Percentiles rank a stretch among this genome's conserved stretches.
Evolutionary conservation across 2,797 vertebrate species (phyloP).

Genomic region (Halcyon leucocephala): DNA sequence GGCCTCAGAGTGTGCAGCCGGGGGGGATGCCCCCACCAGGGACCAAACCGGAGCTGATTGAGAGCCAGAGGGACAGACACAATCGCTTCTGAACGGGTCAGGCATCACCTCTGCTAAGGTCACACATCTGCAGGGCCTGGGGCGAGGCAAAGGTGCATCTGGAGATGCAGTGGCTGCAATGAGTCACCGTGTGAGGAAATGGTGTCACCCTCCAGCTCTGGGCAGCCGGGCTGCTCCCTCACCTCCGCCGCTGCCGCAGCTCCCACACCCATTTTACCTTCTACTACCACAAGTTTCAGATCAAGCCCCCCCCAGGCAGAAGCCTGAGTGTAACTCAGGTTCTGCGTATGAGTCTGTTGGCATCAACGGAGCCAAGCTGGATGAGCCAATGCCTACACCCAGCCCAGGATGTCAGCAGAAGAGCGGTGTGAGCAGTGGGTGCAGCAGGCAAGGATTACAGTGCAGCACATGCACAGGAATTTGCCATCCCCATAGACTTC

Average conservation of each 20-base stretch:
- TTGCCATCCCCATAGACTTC: neutral
- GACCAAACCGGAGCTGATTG: neutral
- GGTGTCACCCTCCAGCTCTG: neutral
- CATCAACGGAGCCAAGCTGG: neutral
- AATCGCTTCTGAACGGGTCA: fast-evolving
- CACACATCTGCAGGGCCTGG: neutral
- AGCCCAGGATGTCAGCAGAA: fast-evolving
- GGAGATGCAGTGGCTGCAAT: fast-evolving
- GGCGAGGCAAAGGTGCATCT: neutral
- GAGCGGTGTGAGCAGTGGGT: fast-evolving
- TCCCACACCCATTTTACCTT: fast-evolving
- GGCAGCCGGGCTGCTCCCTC: neutral
- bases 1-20: neutral
- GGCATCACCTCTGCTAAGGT: neutral
- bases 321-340: neutral
- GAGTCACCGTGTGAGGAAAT: neutral
- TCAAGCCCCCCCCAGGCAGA: neutral
- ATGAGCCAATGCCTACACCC: fast-evolving
- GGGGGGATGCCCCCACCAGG: neutral
- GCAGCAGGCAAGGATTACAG: neutral
- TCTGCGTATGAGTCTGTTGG: fast-evolving
- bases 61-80: neutral
- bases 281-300: neutral
- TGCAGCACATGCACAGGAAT: fast-evolving
- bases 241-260: fast-evolving